A percentile compares a stretch with the other conserved stretches of the same genome.
phyloP scores from a whole-genome alignment of 1,140 invertebrate genomes.

The Trissolcus basalis region DNA sequence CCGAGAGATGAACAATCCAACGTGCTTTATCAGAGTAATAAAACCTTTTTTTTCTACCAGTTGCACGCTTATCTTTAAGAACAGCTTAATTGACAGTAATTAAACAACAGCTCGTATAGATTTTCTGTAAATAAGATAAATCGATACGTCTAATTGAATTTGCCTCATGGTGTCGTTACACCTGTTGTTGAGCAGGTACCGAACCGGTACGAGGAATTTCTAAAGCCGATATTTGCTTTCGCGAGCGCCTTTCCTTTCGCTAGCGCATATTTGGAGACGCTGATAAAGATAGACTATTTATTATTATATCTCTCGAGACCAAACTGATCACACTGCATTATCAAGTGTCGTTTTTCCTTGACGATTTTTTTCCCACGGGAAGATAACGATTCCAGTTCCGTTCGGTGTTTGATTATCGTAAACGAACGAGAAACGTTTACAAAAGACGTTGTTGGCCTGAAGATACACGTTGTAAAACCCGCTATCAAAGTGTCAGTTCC shows the following conservation, averaged over 20 bases:
- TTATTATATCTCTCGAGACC: conserved; percentile 34
- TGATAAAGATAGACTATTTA: conserved; percentile 68
- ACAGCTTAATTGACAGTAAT: conserved; percentile 16
- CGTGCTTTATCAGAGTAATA: neutral
- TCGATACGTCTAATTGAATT: conserved; percentile 27
- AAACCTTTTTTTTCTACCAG: neutral
- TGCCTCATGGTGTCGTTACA: conserved; percentile 30
- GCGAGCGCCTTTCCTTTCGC: conserved; percentile 58
- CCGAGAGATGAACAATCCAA: neutral
- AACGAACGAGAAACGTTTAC: conserved; percentile 54
- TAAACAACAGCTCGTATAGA: conserved; percentile 11
- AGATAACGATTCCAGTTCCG: conserved; percentile 63
- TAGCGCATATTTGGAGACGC: conserved; percentile 64
- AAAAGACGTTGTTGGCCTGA: conserved; percentile 31
- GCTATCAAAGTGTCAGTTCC: conserved; percentile 40
- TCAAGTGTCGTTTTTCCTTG: conserved; percentile 44
- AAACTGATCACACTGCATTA: conserved; percentile 61
- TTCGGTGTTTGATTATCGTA: conserved; percentile 66
- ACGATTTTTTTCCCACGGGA: conserved; percentile 24
- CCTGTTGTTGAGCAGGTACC: conserved; percentile 42
- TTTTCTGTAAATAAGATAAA: conserved; percentile 27
- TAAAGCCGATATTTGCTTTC: conserved; percentile 61
- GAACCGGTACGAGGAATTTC: conserved; percentile 52
- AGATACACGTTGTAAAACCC: conserved; percentile 40
- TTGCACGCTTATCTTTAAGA: too few relatives aligned